Conservation (phyloP, 1,140 invertebrate genomes). For the Teleopsis dalmanni region DNA sequence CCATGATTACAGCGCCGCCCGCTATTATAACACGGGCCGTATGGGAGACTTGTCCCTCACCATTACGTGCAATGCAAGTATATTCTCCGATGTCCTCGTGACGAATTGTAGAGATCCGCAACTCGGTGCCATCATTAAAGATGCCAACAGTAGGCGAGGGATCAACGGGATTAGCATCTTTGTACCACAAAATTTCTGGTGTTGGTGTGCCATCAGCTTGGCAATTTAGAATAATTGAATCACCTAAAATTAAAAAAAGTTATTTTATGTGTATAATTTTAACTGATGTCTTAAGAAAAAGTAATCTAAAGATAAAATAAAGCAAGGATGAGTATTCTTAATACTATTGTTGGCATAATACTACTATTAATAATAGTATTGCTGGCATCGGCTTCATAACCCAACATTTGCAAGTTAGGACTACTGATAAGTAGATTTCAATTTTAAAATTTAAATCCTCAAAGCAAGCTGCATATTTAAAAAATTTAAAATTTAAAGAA, state of each 20-base stretch:
- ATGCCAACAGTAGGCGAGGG: constrained; percentile 76
- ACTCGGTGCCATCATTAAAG: constrained; percentile 84
- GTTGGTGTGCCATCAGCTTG: constrained; percentile 87
- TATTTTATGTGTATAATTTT: too few species aligned
- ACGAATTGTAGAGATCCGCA: constrained; percentile 82
- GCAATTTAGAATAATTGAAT: constrained; percentile 91
- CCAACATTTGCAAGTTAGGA: too few species aligned
- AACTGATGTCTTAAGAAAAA: too few species aligned
- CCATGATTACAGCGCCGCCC: constrained; percentile 72
- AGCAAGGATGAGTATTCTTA: too few species aligned
- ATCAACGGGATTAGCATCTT: constrained; percentile 82
- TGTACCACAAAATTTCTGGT: constrained; percentile 85
- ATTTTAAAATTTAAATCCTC: too few species aligned
- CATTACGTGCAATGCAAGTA: constrained; percentile 87
- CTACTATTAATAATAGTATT: too few species aligned
- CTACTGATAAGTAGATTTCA: too few species aligned
- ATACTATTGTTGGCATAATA: too few species aligned
- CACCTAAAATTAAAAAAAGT: constrained; percentile 60
- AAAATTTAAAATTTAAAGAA: too few species aligned
- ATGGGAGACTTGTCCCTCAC: constrained; percentile 88
- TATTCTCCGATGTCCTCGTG: constrained; percentile 92
- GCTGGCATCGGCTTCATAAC: too few species aligned
- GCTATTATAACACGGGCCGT: constrained; percentile 91
- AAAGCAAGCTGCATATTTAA: too few species aligned
- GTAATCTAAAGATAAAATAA: not conserved